Conservation (phyloP, 1,140 invertebrate genomes). For the Carposina sasakii region DNA sequence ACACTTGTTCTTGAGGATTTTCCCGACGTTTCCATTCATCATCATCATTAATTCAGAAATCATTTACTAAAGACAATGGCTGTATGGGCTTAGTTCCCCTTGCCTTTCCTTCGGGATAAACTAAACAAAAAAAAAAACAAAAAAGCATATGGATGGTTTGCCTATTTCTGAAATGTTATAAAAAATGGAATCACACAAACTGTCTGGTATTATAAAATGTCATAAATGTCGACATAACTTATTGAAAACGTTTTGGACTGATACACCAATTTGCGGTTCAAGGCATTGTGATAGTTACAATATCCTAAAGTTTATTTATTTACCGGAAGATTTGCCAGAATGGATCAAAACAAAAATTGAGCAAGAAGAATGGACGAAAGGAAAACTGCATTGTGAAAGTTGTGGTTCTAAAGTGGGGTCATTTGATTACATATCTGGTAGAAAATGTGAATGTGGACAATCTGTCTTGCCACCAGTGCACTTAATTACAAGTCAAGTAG, state of each 20-base stretch:
- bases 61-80: no score
- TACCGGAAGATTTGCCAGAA: constrained; percentile 62
- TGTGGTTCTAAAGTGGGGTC: constrained; percentile 75
- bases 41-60: no score
- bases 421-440: constrained; percentile 76
- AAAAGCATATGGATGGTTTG: no score
- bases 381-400: constrained; percentile 75
- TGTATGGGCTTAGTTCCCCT: no score
- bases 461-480: constrained; percentile 71
- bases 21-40: no score
- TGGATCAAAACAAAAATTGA: constrained; percentile 64
- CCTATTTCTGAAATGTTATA: no score
- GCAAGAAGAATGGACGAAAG: constrained; percentile 73
- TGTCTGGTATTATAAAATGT: constrained; percentile 46
- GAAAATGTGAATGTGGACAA: constrained; percentile 73
- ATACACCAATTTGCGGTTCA: no score
- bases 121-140: no score
- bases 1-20: no score
- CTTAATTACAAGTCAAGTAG: constrained; percentile 74
- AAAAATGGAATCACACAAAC: no score
- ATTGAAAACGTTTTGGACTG: no score
- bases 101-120: no score
- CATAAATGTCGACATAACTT: constrained; percentile 56
- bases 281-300: constrained; percentile 43
- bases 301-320: constrained; percentile 48